Base-by-base conservation (phyloP, 1,140 invertebrate genomes). In the Panagrolaimus sp. region DNA sequence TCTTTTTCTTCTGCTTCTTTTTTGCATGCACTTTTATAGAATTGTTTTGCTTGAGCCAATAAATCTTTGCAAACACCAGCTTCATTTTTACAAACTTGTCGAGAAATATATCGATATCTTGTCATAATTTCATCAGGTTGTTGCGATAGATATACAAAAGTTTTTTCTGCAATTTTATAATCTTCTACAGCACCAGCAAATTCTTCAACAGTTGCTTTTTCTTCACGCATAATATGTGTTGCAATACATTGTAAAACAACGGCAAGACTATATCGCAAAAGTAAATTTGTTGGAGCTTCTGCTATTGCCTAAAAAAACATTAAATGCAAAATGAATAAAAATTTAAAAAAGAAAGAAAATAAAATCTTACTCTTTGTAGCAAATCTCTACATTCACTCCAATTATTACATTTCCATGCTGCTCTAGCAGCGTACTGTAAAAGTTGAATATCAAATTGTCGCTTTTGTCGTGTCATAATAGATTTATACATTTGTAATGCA, bases 111-210 rank as follows among this genome's bases (percentile, higher is more conserved):
- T 25, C 51, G 51, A 57, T 57, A 57, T 20, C 51, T 20, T 13
- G 27, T 16, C 51, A 57, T 57, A 13, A 57, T 27, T 25, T 57
- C 51, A 57, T 57, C 51, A 23, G 51, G 51, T 20, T 57, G 51
- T 20, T 20, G 20, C 1, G 51, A 57, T 27, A 57, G n/a, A 20
- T 57, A 57, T 20, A 9, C 11, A 27, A 57, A 57, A 0, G 51
- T 27, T 11, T 27, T 20, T 57, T 57, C 51, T 0, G 51, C 51
- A n/a, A 57, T 57, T 27, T 57, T 57, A 27, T 25, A 27, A 57
- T 57, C 51, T 16, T 57, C 51, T 4, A 57, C 51, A 16, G 51
- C 51, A 57, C 27, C 27, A 25, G 20, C 51, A 16, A 57, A 27
- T 25, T 57, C 51, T 2, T 14, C 1, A n/a, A 27, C 11, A 1